These are phyloP conservation scores for Chymomyza fuscimana DNA, from an alignment of 2,888 invertebrate genomes.

Conservation along the genomic window DNA sequence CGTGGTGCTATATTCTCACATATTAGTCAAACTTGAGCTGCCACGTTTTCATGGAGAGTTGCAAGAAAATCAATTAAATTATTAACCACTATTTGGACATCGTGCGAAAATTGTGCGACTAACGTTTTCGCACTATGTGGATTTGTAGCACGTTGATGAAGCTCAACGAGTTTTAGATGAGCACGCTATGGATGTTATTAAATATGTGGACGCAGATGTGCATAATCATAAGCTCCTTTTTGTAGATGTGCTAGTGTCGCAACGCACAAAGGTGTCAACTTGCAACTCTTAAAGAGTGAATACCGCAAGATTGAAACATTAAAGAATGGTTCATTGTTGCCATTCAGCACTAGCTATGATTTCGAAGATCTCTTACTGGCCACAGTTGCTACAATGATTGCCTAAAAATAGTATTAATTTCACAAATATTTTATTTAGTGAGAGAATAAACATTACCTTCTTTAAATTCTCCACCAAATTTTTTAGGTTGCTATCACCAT, in stretches of 20 bases:
- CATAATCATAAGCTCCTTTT: slow-evolving; percentile 62
- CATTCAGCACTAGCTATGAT: slow-evolving; percentile 84
- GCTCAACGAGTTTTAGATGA: slow-evolving; percentile 36
- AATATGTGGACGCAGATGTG: slow-evolving; percentile 49
- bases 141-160: slow-evolving; percentile 37
- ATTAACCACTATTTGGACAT: slow-evolving; percentile 51
- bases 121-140: slow-evolving; percentile 70
- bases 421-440: too few species aligned
- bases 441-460: background rate
- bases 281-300: slow-evolving; percentile 9
- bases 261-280: slow-evolving; percentile 22
- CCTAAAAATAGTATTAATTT: slow-evolving; percentile 11
- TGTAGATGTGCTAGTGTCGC: slow-evolving; percentile 61
- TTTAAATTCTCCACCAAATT: background rate
- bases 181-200: slow-evolving; percentile 35
- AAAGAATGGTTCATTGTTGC: slow-evolving; percentile 84
- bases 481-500: slow-evolving; percentile 74
- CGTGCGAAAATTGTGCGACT: slow-evolving; percentile 74
- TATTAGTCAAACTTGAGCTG: slow-evolving; percentile 60
- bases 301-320: slow-evolving; percentile 43
- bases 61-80: slow-evolving; percentile 42
- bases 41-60: slow-evolving; percentile 60
- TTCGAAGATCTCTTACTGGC: slow-evolving; percentile 86
- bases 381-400: slow-evolving; percentile 83
- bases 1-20: slow-evolving; percentile 55